Base-by-base conservation (phyloP, 2,797 vertebrate genomes). In the Sebastes aleutianus region DNA sequence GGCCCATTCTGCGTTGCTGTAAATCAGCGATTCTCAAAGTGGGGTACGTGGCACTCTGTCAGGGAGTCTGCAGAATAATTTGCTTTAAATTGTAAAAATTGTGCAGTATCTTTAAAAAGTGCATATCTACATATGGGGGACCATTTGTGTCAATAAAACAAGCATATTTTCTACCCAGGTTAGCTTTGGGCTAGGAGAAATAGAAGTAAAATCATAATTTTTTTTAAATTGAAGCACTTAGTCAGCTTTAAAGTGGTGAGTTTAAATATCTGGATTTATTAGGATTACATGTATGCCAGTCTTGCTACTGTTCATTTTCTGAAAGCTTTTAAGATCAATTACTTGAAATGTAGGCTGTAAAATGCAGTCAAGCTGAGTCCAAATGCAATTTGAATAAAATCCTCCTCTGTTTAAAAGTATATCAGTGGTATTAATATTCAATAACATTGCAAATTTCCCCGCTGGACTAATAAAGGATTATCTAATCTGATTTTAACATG, bases 1-100 rank as follows among this genome's bases (percentile, higher is more conserved):
- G 72, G 67, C 61, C 10, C 53, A 34, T 76, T 84, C n/a, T 74
- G 34, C 43, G 59, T 14, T 24, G 63, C 39, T 73, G 50, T 77
- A 68, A 88, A n/a, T 53, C 20, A 53, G 47, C 8, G 43, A 47
- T 18, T 47, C 0, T 47, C 43, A 47, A 47, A 47, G 43, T 20
- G 47, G 47, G 18, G 47, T 50, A 8, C 7, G 47, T 50, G 47
- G 47, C 16, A 50, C 43, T 47, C 43, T 47, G 14, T 47, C 16
- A 47, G 43, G 16, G 16, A 0, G 43, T 47, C 43, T 1, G 1
- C 47, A 50, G 8, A 50, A 50, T 50, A 50, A 50, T 50, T 18
- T 50, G 0, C 47, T 50, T 18, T 50, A 50, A 47, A 47, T 16
- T 47, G 4, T 47, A 47, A 47, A n/a, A 0, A 47, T 47, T 47